Conservation (phyloP, 2,888 invertebrate species). For the Folsomia candida region DNA sequence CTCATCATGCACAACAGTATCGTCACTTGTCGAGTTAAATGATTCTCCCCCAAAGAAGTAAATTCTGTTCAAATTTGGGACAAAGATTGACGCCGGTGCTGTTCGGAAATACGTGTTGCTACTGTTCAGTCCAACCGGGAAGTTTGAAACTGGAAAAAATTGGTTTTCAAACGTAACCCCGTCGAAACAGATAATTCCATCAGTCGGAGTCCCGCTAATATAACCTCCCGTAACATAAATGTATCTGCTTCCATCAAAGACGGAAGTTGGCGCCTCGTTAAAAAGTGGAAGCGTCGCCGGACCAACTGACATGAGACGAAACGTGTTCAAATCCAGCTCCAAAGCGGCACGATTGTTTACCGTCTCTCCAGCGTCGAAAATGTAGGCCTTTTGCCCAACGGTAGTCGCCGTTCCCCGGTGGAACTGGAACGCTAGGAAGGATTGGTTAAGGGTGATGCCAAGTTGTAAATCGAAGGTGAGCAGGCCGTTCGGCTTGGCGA, state of each 20-base stretch:
- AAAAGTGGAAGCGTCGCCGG: neutral
- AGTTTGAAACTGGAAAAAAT: neutral
- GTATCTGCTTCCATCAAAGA: neutral
- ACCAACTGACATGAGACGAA: neutral
- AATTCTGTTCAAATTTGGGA: neutral
- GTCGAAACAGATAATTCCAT: neutral
- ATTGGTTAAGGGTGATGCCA: neutral
- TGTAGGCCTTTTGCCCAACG: neutral
- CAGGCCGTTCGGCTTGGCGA: neutral
- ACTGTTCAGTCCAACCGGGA: neutral
- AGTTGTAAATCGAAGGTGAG: neutral
- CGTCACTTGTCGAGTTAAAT: neutral
- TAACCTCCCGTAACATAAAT: neutral
- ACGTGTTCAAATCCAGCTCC: neutral
- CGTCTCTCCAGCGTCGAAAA: neutral
- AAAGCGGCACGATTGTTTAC: neutral
- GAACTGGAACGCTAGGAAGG: neutral
- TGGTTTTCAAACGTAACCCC: neutral
- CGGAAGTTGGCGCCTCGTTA: neutral
- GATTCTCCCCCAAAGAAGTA: neutral
- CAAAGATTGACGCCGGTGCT: neutral
- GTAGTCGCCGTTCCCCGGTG: neutral
- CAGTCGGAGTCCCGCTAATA: neutral
- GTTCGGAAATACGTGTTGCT: neutral
- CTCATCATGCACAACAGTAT: neutral